Conservation (phyloP, 1,140 invertebrate genomes). For the Hermetia illucens region DNA sequence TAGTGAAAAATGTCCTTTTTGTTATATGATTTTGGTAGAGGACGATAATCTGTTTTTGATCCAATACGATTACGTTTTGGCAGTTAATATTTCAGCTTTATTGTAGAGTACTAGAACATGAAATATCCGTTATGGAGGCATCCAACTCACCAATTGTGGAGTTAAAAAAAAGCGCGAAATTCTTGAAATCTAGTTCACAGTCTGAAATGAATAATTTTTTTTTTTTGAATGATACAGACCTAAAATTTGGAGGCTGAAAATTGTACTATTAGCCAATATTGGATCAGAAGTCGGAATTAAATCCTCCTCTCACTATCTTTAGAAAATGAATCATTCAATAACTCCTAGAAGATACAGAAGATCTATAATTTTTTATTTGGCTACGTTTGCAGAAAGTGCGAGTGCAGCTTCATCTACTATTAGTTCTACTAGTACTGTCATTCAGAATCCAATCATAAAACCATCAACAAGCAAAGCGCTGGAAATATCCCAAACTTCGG, state of each 20-base stretch:
- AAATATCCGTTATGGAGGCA: too few species aligned
- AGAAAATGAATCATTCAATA: too few species aligned
- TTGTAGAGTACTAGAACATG: too few species aligned
- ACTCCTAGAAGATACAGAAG: background rate
- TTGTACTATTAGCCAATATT: too few species aligned
- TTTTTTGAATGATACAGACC: too few species aligned
- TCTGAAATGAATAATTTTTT: background rate
- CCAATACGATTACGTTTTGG: too few species aligned
- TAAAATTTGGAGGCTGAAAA: too few species aligned
- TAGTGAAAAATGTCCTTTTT: background rate
- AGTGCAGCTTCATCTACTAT: background rate
- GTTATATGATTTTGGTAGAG: background rate
- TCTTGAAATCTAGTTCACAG: background rate
- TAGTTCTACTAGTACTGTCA: conserved; percentile 1
- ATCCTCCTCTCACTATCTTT: too few species aligned
- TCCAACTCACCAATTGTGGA: too few species aligned
- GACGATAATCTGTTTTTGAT: too few species aligned
- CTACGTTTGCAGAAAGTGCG: conserved; percentile 1
- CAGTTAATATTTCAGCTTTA: too few species aligned
- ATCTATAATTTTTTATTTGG: background rate
- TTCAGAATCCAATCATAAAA: background rate
- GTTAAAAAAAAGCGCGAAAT: background rate
- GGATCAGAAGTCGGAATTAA: too few species aligned
- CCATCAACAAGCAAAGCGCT: background rate
- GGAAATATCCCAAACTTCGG: background rate